Evolutionary conservation across 2,888 invertebrate genomes (phyloP).

Genomic region (Drosophila multiciliata): DNA sequence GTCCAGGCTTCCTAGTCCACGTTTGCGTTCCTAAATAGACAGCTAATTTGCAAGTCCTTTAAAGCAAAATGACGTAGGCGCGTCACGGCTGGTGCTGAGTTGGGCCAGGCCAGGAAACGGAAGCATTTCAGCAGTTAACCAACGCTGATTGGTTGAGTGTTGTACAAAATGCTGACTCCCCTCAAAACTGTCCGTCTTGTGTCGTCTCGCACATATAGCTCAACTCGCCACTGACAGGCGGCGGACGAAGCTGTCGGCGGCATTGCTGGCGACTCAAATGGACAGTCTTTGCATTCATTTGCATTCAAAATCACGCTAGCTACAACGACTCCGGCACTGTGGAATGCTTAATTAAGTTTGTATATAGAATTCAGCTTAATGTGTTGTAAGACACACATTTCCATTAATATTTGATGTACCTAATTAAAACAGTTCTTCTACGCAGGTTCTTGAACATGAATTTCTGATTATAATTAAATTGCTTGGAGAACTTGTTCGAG

Average conservation of each 20-base stretch:
- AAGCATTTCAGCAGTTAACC: conserved; percentile 79
- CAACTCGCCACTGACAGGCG: conserved; percentile 52
- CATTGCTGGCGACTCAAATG: conserved; percentile 71
- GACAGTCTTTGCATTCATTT: conserved; percentile 77
- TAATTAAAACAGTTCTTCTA: not conserved
- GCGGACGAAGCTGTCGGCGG: conserved; percentile 58
- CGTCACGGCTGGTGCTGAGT: conserved; percentile 50
- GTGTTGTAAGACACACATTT: not conserved
- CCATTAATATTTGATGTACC: conserved; percentile 3
- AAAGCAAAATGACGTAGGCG: conserved; percentile 71
- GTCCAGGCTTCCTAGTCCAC: not conserved
- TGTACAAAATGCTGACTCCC: conserved; percentile 60
- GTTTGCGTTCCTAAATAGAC: conserved; percentile 77
- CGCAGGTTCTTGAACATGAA: not conserved
- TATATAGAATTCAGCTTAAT: conserved; percentile 10
- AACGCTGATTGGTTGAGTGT: conserved; percentile 79
- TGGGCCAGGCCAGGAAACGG: conserved; percentile 67
- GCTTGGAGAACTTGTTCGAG: not conserved
- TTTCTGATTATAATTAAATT: not conserved
- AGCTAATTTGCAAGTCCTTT: conserved; percentile 77
- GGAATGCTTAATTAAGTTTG: conserved; percentile 27
- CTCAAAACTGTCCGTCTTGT: conserved; percentile 26
- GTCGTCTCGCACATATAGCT: conserved; percentile 32
- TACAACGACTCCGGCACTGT: conserved; percentile 40
- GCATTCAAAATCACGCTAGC: conserved; percentile 69